Evolutionary conservation across 1,140 invertebrate species (phyloP), one percentile per base, ranked within the genome.

Genomic region (Zaprionus camerounensis): DNA sequence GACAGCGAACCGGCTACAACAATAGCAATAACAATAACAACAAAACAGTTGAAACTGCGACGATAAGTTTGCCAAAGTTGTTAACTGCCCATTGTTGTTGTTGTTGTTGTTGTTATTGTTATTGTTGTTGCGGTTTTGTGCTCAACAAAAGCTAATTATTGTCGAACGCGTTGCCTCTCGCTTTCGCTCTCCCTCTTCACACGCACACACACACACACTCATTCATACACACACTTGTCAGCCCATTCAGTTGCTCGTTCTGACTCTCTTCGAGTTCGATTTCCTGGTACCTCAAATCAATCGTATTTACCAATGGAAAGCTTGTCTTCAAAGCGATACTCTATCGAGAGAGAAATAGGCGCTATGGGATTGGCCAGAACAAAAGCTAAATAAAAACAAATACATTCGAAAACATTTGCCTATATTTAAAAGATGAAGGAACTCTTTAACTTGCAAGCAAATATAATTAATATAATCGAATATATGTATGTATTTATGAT

Each of bases 141-240:
- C 70, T 77, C 63, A 73, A 73, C 75, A 73, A 68, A 73, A 73
- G 75, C 70, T 77, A 77, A 77, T 77, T 77, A 72, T 72, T 76
- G 70, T 72, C 56, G 56, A 22, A 31, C 34, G 24, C 56, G 49
- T 38, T 55, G 15, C n/a, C 67, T 51, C 55, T 57, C 38, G 28
- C 67, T 12, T 22, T 58, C 58, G 5, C 61, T 36, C 24, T 55
- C 44, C 34, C 22, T 17, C 31, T 34, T 13, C 56, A 34, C 58
- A 34, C 58, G 13, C 58, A 41, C 20, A 20, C 20, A 20, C 20
- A 20, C 11, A 13, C 53, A 9, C 26, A 56, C 53, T 24, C 53
- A 28, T 17, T 34, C 31, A 58, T 11, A 22, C 13, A 34, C 6
- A 34, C 15, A 36, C 46, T 51, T 24, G 46, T 51, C 46, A 24